Conservation (phyloP, 1,140 invertebrate species). For the Metaphire vulgaris region DNA sequence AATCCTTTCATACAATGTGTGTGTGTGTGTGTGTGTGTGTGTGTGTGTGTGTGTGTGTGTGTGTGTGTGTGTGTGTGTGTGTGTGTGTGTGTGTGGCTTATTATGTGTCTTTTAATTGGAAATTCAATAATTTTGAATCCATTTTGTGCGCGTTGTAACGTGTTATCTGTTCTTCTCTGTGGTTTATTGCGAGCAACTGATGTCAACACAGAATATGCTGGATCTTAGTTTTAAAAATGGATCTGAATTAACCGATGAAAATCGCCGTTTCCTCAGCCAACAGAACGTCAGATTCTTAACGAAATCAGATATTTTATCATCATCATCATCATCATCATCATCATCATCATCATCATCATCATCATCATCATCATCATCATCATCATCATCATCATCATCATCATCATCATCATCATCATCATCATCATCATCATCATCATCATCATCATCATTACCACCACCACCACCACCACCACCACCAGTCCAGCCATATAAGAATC, state of each 20-base stretch:
- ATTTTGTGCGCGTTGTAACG: not conserved
- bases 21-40: not conserved
- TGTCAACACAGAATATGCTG: not conserved
- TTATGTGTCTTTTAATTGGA: not conserved
- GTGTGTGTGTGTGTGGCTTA: no score
- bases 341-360: slow-evolving; percentile 21
- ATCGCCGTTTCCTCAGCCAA: not conserved
- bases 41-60: slow-evolving; percentile 1
- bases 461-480: slow-evolving; percentile 13
- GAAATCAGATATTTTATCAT: not conserved
- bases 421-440: slow-evolving; percentile 26
- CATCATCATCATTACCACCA: slow-evolving; percentile 28
- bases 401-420: slow-evolving; percentile 28
- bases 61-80: slow-evolving; percentile 1
- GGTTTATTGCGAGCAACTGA: not conserved
- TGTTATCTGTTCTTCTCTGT: not conserved
- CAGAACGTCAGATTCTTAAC: not conserved
- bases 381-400: slow-evolving; percentile 20
- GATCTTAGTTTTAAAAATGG: not conserved
- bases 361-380: slow-evolving; percentile 8
- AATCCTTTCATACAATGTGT: no score
- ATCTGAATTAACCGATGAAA: not conserved
- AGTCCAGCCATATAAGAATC: not conserved
- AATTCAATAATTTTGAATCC: not conserved
- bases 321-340: slow-evolving; percentile 9